Conservation (phyloP, 2,797 vertebrate species). For the Sparidentex hasta region DNA sequence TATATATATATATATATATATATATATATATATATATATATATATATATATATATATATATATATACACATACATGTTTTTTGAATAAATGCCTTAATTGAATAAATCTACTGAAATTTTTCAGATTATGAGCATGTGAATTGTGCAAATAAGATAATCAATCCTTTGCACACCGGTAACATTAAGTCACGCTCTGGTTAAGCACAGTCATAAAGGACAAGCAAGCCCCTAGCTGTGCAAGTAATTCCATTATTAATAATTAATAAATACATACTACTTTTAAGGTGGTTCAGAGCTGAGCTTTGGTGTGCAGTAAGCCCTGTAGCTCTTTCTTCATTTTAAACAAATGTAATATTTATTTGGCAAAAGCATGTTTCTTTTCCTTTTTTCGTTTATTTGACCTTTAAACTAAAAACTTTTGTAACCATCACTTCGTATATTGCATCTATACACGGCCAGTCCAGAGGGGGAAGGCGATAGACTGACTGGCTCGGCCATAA, state of each 20-base stretch:
- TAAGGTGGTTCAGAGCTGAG: not conserved
- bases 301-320: not conserved
- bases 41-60: too few relatives aligned
- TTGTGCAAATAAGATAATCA: not conserved
- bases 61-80: too few relatives aligned
- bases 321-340: not conserved
- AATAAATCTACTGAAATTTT: not conserved
- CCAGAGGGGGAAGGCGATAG: not conserved
- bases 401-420: not conserved
- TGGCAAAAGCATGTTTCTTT: not conserved
- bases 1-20: too few relatives aligned
- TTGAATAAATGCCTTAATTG: not conserved
- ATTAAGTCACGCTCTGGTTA: too few relatives aligned
- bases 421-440: not conserved
- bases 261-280: not conserved
- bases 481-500: slow-evolving; percentile 5
- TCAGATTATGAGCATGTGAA: not conserved
- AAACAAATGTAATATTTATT: not conserved
- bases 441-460: not conserved
- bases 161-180: too few relatives aligned
- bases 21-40: too few relatives aligned
- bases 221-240: not conserved
- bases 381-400: not conserved
- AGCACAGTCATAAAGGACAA: not conserved
- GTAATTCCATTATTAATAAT: not conserved